Conservation (phyloP, 2,888 invertebrate genomes). For the Phymatocera aterrima region DNA sequence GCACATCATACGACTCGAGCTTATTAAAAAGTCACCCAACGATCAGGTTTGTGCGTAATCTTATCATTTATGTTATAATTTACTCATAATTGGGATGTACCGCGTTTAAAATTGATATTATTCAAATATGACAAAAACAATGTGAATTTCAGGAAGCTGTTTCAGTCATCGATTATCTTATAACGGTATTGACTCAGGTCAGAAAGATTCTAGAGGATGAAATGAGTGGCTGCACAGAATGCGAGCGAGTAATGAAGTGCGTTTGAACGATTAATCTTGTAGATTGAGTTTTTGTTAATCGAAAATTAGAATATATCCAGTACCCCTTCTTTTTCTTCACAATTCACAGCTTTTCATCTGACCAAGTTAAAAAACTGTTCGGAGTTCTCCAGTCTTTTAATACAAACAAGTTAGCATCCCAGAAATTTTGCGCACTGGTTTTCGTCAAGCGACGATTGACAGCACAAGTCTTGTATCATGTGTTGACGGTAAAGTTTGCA, state of each 20-base stretch:
- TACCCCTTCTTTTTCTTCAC: neutral
- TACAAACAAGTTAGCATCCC: slow-evolving; percentile 68
- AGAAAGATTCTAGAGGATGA: slow-evolving; percentile 76
- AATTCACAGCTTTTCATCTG: slow-evolving; percentile 76
- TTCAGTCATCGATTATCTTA: slow-evolving; percentile 65
- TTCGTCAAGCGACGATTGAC: slow-evolving; percentile 86
- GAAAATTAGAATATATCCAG: neutral
- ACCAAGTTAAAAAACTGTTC: slow-evolving; percentile 81
- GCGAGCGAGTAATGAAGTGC: slow-evolving; percentile 76
- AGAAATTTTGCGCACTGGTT: slow-evolving; percentile 82
- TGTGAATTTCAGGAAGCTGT: slow-evolving; percentile 57
- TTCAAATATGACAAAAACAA: slow-evolving; percentile 31
- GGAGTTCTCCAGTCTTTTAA: slow-evolving; percentile 79
- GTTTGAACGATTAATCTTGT: slow-evolving; percentile 40
- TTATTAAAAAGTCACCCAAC: slow-evolving; percentile 76
- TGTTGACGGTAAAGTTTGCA: slow-evolving; percentile 76
- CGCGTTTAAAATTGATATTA: too few species aligned
- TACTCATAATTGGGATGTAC: too few species aligned
- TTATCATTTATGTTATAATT: neutral
- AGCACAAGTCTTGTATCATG: slow-evolving; percentile 84
- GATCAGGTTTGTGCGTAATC: slow-evolving; percentile 67
- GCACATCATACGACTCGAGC: slow-evolving; percentile 80
- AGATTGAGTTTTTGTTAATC: neutral
- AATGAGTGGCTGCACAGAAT: slow-evolving; percentile 74
- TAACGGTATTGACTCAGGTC: slow-evolving; percentile 74